Percentiles rank a stretch among this genome's conserved stretches.
phyloP scores from a whole-genome alignment of 2,797 vertebrate species.

The Crax fasciolata region DNA sequence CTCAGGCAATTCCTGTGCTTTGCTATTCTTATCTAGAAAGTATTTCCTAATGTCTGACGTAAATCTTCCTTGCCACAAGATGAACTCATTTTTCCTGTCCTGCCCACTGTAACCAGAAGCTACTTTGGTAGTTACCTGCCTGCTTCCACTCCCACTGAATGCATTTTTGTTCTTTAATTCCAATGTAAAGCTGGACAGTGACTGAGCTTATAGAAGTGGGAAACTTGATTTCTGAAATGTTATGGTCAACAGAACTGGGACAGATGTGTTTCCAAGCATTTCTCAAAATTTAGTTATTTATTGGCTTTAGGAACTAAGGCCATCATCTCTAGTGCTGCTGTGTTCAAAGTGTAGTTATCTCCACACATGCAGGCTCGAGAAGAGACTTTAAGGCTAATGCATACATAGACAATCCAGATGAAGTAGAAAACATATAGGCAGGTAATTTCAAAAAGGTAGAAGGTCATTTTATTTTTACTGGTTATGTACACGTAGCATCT shows the following conservation, averaged over 20 bases:
- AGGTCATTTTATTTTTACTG: background rate
- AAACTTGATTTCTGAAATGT: background rate
- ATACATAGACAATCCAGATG: background rate
- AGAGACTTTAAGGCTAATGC: background rate
- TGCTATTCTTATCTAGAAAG: conserved; percentile 53
- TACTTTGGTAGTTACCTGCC: background rate
- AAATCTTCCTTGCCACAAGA: conserved; percentile 44
- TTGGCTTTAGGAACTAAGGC: background rate
- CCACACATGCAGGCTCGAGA: background rate
- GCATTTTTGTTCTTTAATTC: conserved; percentile 12
- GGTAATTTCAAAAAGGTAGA: background rate
- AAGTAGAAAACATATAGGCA: background rate
- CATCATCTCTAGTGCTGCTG: background rate
- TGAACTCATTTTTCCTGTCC: conserved; percentile 37
- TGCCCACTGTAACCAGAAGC: conserved; percentile 11
- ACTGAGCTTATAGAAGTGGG: background rate
- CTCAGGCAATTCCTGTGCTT: conserved; percentile 64
- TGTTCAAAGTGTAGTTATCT: background rate
- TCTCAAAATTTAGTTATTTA: conserved; percentile 5
- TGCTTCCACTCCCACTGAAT: background rate
- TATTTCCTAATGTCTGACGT: conserved; percentile 57
- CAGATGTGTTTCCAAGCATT: background rate
- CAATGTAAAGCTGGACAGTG: background rate
- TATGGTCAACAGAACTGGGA: background rate
- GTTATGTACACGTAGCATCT: background rate